Conservation (phyloP, 2,888 invertebrate species). For the Bedellia somnulentella region DNA sequence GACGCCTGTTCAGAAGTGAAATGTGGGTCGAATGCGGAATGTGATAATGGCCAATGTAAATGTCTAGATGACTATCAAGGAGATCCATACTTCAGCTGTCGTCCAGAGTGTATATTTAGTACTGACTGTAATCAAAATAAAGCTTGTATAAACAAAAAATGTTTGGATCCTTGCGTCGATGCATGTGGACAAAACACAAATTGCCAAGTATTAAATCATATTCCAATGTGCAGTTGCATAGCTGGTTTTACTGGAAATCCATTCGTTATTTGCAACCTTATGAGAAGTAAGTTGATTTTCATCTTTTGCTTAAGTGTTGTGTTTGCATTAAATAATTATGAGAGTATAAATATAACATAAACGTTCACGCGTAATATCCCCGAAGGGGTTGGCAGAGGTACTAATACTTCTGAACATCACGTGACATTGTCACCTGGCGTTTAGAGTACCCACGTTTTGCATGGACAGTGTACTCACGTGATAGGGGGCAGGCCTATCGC, state of each 20-base stretch:
- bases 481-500: too few relatives aligned
- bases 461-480: too few relatives aligned
- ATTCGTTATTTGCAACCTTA: conserved; percentile 44
- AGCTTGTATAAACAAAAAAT: conserved; percentile 76
- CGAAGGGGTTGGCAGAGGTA: too few relatives aligned
- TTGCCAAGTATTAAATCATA: conserved; percentile 66
- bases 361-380: too few relatives aligned
- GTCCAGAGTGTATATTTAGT: conserved; percentile 79
- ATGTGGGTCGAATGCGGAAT: conserved; percentile 69
- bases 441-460: too few relatives aligned
- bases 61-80: conserved; percentile 74
- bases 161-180: conserved; percentile 72
- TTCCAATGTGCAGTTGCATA: conserved; percentile 69
- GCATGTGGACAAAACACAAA: conserved; percentile 68
- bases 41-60: conserved; percentile 68
- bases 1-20: conserved; percentile 72
- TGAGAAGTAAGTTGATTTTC: conserved; percentile 46
- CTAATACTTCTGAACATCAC: too few relatives aligned
- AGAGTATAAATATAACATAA: too few relatives aligned
- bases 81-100: conserved; percentile 72
- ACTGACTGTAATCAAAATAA: conserved; percentile 69
- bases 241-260: conserved; percentile 65
- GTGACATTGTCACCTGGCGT: too few relatives aligned
- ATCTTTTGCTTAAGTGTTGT: too few relatives aligned
- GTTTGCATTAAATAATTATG: too few relatives aligned